Percentiles rank a stretch among this genome's conserved stretches.
phyloP scores from a whole-genome alignment of 2,888 invertebrate genomes.

The Celastrina argiolus region DNA sequence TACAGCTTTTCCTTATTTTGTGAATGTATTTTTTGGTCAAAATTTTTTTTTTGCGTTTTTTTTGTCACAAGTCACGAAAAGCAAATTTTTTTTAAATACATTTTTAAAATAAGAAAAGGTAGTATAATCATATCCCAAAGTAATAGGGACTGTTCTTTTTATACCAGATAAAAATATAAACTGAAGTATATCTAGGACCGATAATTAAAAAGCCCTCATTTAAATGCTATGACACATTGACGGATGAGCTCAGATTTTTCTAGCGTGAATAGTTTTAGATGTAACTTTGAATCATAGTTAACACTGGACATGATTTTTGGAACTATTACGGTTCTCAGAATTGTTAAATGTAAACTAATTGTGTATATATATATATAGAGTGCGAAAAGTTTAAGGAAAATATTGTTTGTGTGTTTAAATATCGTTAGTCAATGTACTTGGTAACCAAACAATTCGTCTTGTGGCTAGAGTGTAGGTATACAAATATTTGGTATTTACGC shows the following conservation, averaged over 20 bases:
- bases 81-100: no score
- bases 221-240: constrained; percentile 54
- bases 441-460: background rate
- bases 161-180: no score
- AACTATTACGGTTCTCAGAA: constrained; percentile 34
- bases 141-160: no score
- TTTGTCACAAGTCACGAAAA: no score
- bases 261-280: constrained; percentile 60
- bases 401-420: background rate
- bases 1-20: no score
- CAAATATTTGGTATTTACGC: no score
- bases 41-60: no score
- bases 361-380: background rate
- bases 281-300: constrained; percentile 61
- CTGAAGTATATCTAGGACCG: background rate
- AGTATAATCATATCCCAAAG: no score
- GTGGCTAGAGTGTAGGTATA: background rate
- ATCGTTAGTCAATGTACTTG: background rate
- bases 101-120: no score
- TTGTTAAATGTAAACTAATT: background rate
- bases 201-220: constrained; percentile 13
- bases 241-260: constrained; percentile 67
- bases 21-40: no score
- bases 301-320: constrained; percentile 26
- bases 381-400: background rate